phyloP scores from a whole-genome alignment of 2,797 vertebrate species.

The Crossoptilon crossoptilon region DNA sequence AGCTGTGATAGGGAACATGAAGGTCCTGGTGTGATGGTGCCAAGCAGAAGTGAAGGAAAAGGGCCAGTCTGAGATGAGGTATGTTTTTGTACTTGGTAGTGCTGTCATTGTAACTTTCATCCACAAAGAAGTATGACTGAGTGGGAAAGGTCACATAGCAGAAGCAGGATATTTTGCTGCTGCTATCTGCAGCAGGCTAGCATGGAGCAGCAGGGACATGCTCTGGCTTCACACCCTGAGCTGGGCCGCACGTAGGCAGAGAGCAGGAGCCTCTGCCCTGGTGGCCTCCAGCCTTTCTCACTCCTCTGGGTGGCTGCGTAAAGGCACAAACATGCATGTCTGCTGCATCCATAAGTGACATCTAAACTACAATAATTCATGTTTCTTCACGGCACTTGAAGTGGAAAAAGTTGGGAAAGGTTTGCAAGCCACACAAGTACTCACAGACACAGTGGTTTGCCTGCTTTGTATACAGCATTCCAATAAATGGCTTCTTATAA shows the following conservation, averaged over 20 bases:
- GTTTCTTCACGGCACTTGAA: background rate
- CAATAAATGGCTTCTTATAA: too few relatives aligned
- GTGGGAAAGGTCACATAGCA: background rate
- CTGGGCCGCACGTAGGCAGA: background rate
- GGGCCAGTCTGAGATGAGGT: background rate
- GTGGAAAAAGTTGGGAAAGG: background rate
- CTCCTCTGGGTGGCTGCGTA: background rate
- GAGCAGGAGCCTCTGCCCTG: background rate
- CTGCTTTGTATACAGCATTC: too few relatives aligned
- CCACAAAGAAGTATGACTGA: background rate
- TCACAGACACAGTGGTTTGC: too few relatives aligned
- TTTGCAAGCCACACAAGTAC: background rate
- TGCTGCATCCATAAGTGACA: too few relatives aligned
- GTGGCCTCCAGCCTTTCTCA: too few relatives aligned
- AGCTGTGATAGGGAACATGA: rapidly evolving
- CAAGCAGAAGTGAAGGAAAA: rapidly evolving
- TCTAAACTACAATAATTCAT: background rate
- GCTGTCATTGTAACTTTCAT: background rate
- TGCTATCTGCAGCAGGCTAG: background rate
- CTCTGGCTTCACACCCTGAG: background rate
- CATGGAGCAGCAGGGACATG: background rate
- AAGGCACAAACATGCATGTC: too few relatives aligned
- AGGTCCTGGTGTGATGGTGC: rapidly evolving
- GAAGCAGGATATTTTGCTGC: background rate
- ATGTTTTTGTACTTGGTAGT: rapidly evolving